Base-by-base conservation (phyloP, 1,140 invertebrate genomes). In the Drosophila gunungcola region DNA sequence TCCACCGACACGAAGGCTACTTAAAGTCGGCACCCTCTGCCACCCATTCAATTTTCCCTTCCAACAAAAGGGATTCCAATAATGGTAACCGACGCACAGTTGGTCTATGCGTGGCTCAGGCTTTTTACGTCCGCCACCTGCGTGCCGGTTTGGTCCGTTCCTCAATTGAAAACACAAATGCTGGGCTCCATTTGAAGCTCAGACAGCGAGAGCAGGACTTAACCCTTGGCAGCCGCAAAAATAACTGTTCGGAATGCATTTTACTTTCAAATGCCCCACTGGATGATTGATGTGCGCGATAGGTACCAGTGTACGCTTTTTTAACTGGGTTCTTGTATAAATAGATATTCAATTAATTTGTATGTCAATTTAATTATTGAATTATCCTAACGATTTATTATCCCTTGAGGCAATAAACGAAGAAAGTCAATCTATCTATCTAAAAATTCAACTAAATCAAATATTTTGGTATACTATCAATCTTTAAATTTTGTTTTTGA, bases 161-260 rank as follows among this genome's bases (percentile, higher is more conserved):
- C 51, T 60, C 69, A 86, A 86, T 86, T 86, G 78, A 88, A 82
- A 86, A 86, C 82, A 61, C 64, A 86, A 85, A 81, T 70, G 78
- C 74, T 78, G 77, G 62, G 51, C 67, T 60, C 55, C 67, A 72
- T 72, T 70, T 55, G 45, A 56, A 51, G 54, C 65, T 63, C 57
- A 43, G 29, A 41, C 55, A 34, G 41, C 13, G 46, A 21, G 34
- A 34, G 48, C 16, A 36, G 39, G 73, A 73, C 43, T 81, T 84
- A 85, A 86, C 82, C 78, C 67, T 13, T 61, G 67, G 27, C 58
- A 80, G 51, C 79, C 76, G 16, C 83, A 82, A 76, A 80, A 78
- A 76, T 72, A 79, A 79, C 69, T 73, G 60, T 48, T 46, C 42
- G 63, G 43, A 42, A 41, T 62, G 62, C 46, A 78, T 85, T 85